phyloP scores from a whole-genome alignment of 2,113 vertebrate species.

The Gracilinanus agilis region DNA sequence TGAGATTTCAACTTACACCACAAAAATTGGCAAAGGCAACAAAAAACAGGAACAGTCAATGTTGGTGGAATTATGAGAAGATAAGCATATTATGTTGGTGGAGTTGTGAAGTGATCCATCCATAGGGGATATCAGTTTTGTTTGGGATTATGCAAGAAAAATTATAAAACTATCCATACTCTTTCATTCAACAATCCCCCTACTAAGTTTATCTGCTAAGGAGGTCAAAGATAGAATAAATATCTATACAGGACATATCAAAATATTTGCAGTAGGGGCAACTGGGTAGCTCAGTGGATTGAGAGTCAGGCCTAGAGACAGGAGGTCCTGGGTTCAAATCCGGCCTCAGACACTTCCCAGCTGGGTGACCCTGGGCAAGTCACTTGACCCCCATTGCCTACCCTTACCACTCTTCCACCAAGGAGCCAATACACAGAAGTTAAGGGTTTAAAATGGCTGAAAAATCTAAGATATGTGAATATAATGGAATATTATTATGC shows the following conservation, averaged over 20 bases:
- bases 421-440: no score
- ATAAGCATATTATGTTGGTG: background rate
- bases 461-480: background rate
- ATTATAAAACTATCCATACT: background rate
- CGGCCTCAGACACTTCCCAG: no score
- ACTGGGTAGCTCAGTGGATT: no score
- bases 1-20: background rate
- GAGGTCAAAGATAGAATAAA: background rate
- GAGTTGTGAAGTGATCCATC: background rate
- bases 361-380: no score
- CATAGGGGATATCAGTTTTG: background rate
- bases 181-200: background rate
- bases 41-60: background rate
- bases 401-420: no score
- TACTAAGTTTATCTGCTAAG: background rate
- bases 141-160: background rate
- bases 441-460: no score
- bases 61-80: background rate
- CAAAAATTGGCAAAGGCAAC: background rate
- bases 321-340: no score
- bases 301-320: no score
- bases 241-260: background rate
- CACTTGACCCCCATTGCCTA: no score
- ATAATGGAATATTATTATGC: background rate
- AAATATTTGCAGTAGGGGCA: no score